phyloP scores from a whole-genome alignment of 2,888 invertebrate species.

The Agonopterix alstromeriana region DNA sequence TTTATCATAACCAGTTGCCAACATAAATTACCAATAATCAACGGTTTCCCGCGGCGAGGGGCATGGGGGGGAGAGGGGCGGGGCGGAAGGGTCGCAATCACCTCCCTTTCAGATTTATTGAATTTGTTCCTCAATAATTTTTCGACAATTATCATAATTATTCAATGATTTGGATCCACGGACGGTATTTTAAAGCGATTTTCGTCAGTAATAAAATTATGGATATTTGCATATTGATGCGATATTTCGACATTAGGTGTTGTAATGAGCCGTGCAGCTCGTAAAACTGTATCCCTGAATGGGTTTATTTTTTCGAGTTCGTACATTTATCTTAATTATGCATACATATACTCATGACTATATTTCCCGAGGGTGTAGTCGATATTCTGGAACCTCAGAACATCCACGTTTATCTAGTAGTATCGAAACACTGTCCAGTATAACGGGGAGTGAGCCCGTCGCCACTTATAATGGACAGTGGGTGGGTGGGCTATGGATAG shows the following conservation, averaged over 20 bases:
- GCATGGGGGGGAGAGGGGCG: constrained; percentile 2
- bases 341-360: too few species aligned
- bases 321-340: not conserved
- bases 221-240: constrained; percentile 23
- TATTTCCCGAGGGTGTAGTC: too few species aligned
- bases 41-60: constrained; percentile 9
- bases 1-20: constrained; percentile 30
- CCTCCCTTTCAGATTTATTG: constrained; percentile 36
- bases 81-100: constrained; percentile 10
- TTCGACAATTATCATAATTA: constrained; percentile 61
- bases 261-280: constrained; percentile 4
- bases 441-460: too few species aligned
- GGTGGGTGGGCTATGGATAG: too few species aligned
- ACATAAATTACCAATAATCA: constrained; percentile 46
- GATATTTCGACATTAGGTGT: constrained; percentile 16
- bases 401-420: too few species aligned
- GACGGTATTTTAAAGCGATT: constrained; percentile 17
- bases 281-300: not conserved
- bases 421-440: too few species aligned
- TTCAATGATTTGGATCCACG: constrained; percentile 56
- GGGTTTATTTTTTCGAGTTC: not conserved
- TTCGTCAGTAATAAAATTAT: constrained; percentile 18
- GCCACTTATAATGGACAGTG: too few species aligned
- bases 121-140: constrained; percentile 41
- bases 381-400: too few species aligned